Percentiles rank a stretch among this genome's conserved stretches.
Conservation (phyloP, 2,888 invertebrate genomes). For the Drosophila pegasa region DNA sequence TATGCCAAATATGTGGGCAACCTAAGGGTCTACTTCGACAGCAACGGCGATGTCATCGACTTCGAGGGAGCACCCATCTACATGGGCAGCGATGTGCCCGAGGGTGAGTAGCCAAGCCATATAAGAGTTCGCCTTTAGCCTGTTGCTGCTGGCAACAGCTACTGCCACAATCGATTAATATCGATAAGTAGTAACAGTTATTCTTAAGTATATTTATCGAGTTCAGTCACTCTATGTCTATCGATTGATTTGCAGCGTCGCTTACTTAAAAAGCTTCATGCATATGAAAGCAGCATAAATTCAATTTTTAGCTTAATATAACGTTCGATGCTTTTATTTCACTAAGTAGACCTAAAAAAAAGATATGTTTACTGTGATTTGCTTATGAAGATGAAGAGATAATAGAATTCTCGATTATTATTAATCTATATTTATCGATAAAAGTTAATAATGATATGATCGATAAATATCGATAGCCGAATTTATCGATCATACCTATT, state of each 20-base stretch:
- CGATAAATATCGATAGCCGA: background rate
- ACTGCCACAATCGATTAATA: background rate
- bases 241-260: too few species aligned
- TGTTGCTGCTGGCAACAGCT: background rate
- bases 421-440: background rate
- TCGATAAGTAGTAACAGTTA: background rate
- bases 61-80: slow-evolving; percentile 92
- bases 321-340: too few species aligned
- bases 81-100: slow-evolving; percentile 87
- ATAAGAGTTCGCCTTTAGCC: background rate
- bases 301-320: too few species aligned
- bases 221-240: too few species aligned
- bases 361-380: too few species aligned
- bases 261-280: too few species aligned
- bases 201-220: background rate
- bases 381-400: too few species aligned
- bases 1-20: slow-evolving; percentile 92
- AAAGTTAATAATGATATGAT: too few species aligned
- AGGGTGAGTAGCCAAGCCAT: slow-evolving; percentile 86
- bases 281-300: too few species aligned
- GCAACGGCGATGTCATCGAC: slow-evolving; percentile 87
- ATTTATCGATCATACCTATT: too few species aligned
- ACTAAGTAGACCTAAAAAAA: too few species aligned
- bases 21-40: slow-evolving; percentile 90
- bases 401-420: too few species aligned